Conservation (phyloP, 2,797 vertebrate genomes). For the Poeciliopsis infans region DNA sequence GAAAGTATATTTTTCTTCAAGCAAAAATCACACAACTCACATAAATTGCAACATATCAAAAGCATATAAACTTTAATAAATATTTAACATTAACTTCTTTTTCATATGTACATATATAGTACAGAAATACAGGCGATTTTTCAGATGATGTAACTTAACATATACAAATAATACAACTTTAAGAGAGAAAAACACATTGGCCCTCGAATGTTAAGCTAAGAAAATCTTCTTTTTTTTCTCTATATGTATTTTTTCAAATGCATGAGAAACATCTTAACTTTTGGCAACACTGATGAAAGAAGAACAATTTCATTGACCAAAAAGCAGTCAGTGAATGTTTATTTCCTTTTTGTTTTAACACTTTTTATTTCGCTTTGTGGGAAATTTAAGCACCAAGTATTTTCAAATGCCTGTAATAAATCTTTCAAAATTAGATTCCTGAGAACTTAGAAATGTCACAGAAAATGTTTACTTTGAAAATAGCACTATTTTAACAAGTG, state of each 20-base stretch:
- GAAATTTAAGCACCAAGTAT: constrained; percentile 44
- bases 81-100: constrained; percentile 91
- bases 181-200: constrained; percentile 63
- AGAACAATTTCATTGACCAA: constrained; percentile 35
- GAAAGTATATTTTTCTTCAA: not conserved
- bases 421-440: constrained; percentile 43
- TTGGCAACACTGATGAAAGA: constrained; percentile 43
- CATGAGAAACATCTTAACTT: constrained; percentile 48
- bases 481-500: constrained; percentile 29
- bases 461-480: constrained; percentile 26
- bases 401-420: constrained; percentile 29
- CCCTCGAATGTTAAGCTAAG: constrained; percentile 74
- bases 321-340: constrained; percentile 22
- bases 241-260: constrained; percentile 51
- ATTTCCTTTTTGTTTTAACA: not conserved
- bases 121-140: constrained; percentile 79
- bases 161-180: constrained; percentile 74
- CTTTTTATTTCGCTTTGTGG: constrained; percentile 29
- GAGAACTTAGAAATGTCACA: constrained; percentile 49
- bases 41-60: constrained; percentile 87
- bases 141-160: constrained; percentile 75
- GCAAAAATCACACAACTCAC: constrained; percentile 51
- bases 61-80: constrained; percentile 93
- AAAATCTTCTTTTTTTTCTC: constrained; percentile 53
- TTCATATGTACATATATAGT: constrained; percentile 91